Evolutionary conservation across 2,888 invertebrate genomes (phyloP), one percentile per base, ranked within the genome.

Genomic region (Strigamia transsilvanica): DNA sequence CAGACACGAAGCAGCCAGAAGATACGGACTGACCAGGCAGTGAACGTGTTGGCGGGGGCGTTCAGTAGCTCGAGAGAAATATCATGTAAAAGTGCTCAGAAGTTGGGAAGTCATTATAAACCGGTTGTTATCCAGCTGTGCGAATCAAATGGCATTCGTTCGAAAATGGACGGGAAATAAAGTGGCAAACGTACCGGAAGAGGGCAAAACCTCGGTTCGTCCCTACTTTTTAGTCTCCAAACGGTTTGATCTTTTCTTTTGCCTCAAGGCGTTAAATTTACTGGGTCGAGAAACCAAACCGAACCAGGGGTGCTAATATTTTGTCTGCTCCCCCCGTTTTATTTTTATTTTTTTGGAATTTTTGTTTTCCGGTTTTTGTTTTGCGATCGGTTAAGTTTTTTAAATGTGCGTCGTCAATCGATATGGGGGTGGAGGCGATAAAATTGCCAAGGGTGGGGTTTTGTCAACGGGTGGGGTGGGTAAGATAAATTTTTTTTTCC

Each of bases 121-220:
- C 73, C 73, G 73, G 73, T 73, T 73, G 73, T 73, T 73, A 73
- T 73, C 73, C 73, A 73, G 73, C 73, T 73, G 73, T 73, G 73
- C 27, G 73, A 73, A 73, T 73, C 73, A 73, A 73, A 73, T 32
- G 73, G 10, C 73, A 32, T 73, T 73, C 73, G 73, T 73, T 73
- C 73, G 56, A 73, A 73, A 73, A 73, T 73, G 73, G 73, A 73
- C 73, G 73, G 73, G 73, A 73, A 73, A 73, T 73, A 73, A 73
- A 73, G 73, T 73, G 61, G 73, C 73, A 73, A 73, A 73, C 73
- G 73, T 73, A 73, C 73, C 73, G 73, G 73, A 73, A 73, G 73
- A 73, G 32, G 32, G 27, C 73, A 73, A 73, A 73, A 73, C 23
- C 73, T 73, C 73, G 73, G 73, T 32, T 73, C 73, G 73, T 73